Percentiles rank a stretch among this genome's conserved stretches.
phyloP scores from a whole-genome alignment of 30 jellyfish, hydroid and myxozoan species.

The Aurelia sp. region DNA sequence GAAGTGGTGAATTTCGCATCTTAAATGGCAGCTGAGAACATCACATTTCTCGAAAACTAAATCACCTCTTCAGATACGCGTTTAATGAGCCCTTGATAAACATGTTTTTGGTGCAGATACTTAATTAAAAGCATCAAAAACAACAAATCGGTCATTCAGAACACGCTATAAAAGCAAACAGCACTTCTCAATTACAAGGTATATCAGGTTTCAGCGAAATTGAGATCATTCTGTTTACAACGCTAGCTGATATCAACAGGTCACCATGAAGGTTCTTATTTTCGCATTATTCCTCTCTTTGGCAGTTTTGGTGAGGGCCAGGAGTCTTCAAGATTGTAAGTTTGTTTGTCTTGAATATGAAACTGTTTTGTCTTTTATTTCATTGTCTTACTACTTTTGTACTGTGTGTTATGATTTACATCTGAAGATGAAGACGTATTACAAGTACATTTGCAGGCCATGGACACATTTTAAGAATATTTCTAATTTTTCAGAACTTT shows the following conservation, averaged over 20 bases:
- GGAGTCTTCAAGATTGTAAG: slow-evolving; percentile 9
- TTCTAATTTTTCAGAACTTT: too few relatives aligned
- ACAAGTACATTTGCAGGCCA: too few relatives aligned
- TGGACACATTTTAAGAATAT: too few relatives aligned
- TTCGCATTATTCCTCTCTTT: slow-evolving; percentile 30
- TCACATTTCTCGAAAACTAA: neutral
- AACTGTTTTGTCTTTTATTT: neutral
- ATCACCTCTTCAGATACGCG: neutral
- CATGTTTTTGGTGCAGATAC: neutral
- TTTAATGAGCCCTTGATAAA: neutral
- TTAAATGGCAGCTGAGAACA: neutral
- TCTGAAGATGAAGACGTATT: neutral
- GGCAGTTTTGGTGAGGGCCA: slow-evolving; percentile 47
- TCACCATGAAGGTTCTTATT: slow-evolving; percentile 23
- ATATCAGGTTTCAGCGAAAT: neutral
- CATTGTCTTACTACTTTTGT: neutral
- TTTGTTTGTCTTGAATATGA: neutral
- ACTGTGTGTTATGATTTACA: neutral
- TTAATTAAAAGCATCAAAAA: neutral
- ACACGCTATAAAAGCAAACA: slow-evolving; percentile 30
- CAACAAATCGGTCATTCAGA: slow-evolving; percentile 2
- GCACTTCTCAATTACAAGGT: neutral
- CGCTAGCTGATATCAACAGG: neutral
- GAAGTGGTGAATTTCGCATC: neutral
- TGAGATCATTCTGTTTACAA: neutral